Conservation (phyloP, 1,140 invertebrate species). For the Drosophila serrata region DNA sequence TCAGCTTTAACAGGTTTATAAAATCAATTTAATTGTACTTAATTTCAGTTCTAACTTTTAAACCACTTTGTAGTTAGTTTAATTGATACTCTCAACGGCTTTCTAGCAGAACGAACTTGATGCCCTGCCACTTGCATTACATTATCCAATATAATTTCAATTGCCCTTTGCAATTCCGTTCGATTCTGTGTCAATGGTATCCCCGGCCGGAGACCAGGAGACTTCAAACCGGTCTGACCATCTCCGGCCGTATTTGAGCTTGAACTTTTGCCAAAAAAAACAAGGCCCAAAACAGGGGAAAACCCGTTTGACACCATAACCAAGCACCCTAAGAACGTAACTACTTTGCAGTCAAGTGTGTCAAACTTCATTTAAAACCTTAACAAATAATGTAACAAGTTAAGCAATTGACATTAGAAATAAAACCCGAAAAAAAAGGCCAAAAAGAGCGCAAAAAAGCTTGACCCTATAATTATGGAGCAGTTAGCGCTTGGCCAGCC, state of each 20-base stretch:
- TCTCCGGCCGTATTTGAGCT: neutral
- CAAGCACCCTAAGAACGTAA: constrained; percentile 17
- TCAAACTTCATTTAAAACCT: constrained; percentile 6
- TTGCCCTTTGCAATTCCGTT: constrained; percentile 9
- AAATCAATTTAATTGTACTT: too few relatives aligned
- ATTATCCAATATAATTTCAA: constrained; percentile 19
- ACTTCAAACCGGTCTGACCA: neutral
- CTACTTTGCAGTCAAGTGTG: neutral
- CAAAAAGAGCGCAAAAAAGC: constrained; percentile 30
- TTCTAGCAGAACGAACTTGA: constrained; percentile 17
- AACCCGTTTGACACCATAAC: constrained; percentile 2
- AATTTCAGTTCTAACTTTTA: neutral
- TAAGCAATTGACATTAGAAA: constrained; percentile 42
- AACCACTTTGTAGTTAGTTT: neutral
- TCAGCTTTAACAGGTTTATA: neutral
- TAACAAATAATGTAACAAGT: constrained; percentile 31
- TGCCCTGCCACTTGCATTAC: constrained; percentile 16
- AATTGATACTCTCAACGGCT: neutral
- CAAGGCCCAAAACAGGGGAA: neutral
- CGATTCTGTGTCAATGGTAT: constrained; percentile 34
- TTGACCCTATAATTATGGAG: constrained; percentile 61
- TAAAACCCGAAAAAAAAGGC: constrained; percentile 12
- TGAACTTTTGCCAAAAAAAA: constrained; percentile 17
- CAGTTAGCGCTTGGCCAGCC: constrained; percentile 62
- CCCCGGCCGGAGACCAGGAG: neutral